These are phyloP conservation scores for Leucophenga maculata DNA, from an alignment of 2,888 invertebrate species.

Conservation along the genomic window DNA sequence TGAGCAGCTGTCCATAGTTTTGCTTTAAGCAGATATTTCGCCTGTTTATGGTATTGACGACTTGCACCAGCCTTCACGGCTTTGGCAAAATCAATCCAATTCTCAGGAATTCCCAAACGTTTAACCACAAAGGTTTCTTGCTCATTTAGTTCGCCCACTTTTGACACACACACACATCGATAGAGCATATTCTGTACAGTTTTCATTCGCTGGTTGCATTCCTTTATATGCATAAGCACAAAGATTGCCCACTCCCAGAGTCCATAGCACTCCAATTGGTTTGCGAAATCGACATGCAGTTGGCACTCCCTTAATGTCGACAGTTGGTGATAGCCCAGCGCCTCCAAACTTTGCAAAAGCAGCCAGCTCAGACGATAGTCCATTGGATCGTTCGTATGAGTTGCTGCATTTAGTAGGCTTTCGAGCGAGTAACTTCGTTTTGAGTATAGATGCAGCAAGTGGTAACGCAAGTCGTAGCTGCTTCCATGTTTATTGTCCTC, in stretches of 20 bases:
- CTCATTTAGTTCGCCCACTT: constrained; percentile 69
- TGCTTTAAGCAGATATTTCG: constrained; percentile 81
- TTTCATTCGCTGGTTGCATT: constrained; percentile 76
- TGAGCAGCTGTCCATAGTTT: constrained; percentile 85
- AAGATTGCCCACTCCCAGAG: constrained; percentile 92
- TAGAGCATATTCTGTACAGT: constrained; percentile 80
- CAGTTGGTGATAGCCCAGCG: constrained; percentile 79
- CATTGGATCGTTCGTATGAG: constrained; percentile 84
- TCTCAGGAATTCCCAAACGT: constrained; percentile 79
- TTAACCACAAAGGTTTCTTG: constrained; percentile 77
- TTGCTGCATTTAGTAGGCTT: constrained; percentile 80
- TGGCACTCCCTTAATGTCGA: constrained; percentile 75
- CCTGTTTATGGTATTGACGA: constrained; percentile 74
- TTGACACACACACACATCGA: constrained; percentile 77
- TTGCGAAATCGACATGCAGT: constrained; percentile 82
- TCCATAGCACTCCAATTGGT: constrained; percentile 86
- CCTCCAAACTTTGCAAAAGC: constrained; percentile 78
- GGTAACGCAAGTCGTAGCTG: constrained; percentile 83
- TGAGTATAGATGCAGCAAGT: constrained; percentile 85
- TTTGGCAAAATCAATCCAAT: constrained; percentile 87
- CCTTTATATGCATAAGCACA: constrained; percentile 80
- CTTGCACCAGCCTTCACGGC: constrained; percentile 75
- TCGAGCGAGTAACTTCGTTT: constrained; percentile 78
- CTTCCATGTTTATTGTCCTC: constrained; percentile 46
- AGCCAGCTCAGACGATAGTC: constrained; percentile 86